A percentile compares a stretch with the other conserved stretches of the same genome.
Evolutionary conservation across 2,113 vertebrate genomes (phyloP).

Genomic region (Anarhynchus alexandrinus): DNA sequence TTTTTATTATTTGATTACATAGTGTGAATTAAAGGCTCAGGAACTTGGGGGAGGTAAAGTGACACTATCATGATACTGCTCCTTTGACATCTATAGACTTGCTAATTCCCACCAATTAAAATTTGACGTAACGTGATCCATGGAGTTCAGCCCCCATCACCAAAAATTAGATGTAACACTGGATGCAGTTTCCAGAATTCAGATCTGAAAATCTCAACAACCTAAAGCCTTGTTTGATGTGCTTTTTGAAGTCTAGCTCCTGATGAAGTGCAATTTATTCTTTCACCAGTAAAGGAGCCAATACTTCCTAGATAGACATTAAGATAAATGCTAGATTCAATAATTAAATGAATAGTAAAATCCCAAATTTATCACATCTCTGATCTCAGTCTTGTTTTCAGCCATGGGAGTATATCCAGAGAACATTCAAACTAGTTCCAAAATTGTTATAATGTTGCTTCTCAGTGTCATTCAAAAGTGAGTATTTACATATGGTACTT

Average conservation of each 20-base stretch:
- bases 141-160: background rate
- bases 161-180: background rate
- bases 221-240: background rate
- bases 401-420: background rate
- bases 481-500: background rate
- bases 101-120: background rate
- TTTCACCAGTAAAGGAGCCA: background rate
- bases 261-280: background rate
- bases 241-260: background rate
- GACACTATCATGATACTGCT: background rate
- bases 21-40: background rate
- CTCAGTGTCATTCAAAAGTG: background rate
- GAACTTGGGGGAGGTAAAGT: background rate
- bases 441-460: background rate
- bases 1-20: background rate
- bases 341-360: background rate
- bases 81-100: background rate
- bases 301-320: background rate
- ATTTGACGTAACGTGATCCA: background rate
- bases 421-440: background rate
- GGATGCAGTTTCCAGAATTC: background rate
- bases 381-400: background rate
- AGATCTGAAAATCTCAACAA: background rate
- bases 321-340: background rate
- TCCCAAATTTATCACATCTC: background rate